These are phyloP conservation scores for Orthonyx spaldingii DNA, from an alignment of 2,113 vertebrate genomes.

Conservation along the genomic window DNA sequence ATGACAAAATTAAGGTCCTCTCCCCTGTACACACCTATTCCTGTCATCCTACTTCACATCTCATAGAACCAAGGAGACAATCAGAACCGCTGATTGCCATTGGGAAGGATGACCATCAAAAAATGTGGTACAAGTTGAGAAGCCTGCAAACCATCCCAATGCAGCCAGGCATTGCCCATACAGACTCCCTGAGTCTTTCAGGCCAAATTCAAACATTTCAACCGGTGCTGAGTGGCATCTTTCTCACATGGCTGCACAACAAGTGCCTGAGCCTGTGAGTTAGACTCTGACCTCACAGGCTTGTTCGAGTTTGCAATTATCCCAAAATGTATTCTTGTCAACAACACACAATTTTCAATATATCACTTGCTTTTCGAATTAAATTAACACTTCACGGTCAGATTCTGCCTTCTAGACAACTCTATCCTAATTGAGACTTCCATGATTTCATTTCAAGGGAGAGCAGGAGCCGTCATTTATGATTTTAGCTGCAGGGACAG, in stretches of 20 bases:
- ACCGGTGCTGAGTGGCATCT: neutral
- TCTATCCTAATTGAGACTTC: constrained; percentile 10
- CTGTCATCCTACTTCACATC: neutral
- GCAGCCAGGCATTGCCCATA: neutral
- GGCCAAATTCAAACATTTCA: neutral
- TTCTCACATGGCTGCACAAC: neutral
- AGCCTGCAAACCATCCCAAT: neutral
- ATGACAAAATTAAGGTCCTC: neutral
- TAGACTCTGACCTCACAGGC: neutral
- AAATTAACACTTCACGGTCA: constrained; percentile 25
- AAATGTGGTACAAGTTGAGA: neutral
- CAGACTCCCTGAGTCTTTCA: fast-evolving
- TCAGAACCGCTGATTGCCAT: neutral
- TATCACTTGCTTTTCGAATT: neutral
- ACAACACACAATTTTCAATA: constrained; percentile 5
- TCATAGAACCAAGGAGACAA: neutral
- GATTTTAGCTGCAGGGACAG: constrained; percentile 36
- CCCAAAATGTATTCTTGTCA: constrained; percentile 26
- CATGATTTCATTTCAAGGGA: neutral
- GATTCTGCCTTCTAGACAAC: neutral
- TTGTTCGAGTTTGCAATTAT: neutral
- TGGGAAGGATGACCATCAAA: neutral
- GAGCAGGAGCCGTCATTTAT: neutral
- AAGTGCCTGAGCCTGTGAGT: neutral
- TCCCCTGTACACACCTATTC: neutral